A percentile compares a stretch with the other conserved stretches of the same genome.
Evolutionary conservation across 2,888 invertebrate species (phyloP).

Genomic region (Lucinisca nassula): DNA sequence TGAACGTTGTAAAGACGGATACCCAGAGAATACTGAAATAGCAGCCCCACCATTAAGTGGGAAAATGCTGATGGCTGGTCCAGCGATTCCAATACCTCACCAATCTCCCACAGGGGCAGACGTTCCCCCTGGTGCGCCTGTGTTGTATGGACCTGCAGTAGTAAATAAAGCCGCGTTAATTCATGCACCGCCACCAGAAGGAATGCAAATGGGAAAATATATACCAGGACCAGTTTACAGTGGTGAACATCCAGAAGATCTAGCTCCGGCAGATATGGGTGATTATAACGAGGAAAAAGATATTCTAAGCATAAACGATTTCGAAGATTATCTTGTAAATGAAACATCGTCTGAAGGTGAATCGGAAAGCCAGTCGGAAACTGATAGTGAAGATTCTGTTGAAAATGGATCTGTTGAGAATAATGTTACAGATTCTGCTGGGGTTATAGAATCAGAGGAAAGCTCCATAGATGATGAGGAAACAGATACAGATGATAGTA

Average conservation of each 20-base stretch:
- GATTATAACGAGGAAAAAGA: conserved; percentile 25
- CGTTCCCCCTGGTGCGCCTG: background rate
- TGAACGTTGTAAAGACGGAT: background rate
- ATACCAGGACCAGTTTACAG: background rate
- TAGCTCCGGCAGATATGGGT: background rate
- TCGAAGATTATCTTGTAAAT: background rate
- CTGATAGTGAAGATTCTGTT: conserved; percentile 1
- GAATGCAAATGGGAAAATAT: background rate
- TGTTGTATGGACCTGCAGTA: conserved; percentile 6
- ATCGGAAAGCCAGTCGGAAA: background rate
- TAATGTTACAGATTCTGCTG: background rate
- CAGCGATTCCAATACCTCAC: background rate
- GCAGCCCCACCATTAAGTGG: background rate
- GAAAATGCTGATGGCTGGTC: background rate
- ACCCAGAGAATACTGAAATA: background rate
- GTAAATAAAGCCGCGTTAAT: conserved; percentile 12
- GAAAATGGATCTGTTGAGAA: background rate
- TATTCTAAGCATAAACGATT: conserved; percentile 10
- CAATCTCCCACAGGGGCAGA: background rate
- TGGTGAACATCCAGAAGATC: background rate
- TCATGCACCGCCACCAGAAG: conserved; percentile 3
- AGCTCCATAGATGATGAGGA: background rate
- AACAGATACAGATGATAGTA: conserved; percentile 1
- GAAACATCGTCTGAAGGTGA: background rate
- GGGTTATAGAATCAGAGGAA: background rate